Evolutionary conservation across 2,797 vertebrate genomes (phyloP).

Genomic region (Lycodopsis pacificus): DNA sequence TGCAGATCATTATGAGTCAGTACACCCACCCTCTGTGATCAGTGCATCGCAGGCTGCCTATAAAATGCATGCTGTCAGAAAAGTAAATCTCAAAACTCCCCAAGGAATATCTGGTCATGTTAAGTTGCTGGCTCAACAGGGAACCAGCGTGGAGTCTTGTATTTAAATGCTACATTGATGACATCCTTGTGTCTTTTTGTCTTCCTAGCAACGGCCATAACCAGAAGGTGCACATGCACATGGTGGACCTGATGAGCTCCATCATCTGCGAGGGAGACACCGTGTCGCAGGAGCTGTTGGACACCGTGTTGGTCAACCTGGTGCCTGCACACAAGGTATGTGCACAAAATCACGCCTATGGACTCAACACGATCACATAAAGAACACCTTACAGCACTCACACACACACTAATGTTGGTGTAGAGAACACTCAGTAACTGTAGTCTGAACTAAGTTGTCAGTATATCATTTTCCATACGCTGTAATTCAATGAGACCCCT

Average conservation of each 20-base stretch:
- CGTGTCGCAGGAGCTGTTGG: constrained; percentile 97
- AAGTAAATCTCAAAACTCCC: neutral
- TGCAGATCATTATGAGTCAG: constrained; percentile 39
- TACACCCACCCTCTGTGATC: constrained; percentile 29
- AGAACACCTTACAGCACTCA: neutral
- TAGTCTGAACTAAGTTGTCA: constrained; percentile 24
- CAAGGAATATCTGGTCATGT: neutral
- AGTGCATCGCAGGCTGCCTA: neutral
- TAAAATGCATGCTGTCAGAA: neutral
- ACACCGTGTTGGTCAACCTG: constrained; percentile 96
- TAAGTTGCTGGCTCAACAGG: neutral
- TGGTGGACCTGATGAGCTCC: constrained; percentile 99
- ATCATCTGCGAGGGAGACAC: constrained; percentile 99
- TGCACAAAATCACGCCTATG: neutral
- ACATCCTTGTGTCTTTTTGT: constrained; percentile 23
- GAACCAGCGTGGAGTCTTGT: neutral
- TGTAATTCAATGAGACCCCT: constrained; percentile 81
- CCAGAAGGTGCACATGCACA: constrained; percentile 99
- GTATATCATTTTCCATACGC: constrained; percentile 49
- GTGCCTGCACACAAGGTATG: constrained; percentile 97
- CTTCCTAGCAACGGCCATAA: constrained; percentile 95
- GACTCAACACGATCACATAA: neutral
- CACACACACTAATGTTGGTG: neutral
- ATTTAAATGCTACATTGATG: neutral
- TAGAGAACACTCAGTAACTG: neutral